Percentiles rank a stretch among this genome's conserved stretches.
These are phyloP conservation scores for Stramonita haemastoma DNA, from an alignment of 2,888 invertebrate genomes.

Conservation along the genomic window DNA sequence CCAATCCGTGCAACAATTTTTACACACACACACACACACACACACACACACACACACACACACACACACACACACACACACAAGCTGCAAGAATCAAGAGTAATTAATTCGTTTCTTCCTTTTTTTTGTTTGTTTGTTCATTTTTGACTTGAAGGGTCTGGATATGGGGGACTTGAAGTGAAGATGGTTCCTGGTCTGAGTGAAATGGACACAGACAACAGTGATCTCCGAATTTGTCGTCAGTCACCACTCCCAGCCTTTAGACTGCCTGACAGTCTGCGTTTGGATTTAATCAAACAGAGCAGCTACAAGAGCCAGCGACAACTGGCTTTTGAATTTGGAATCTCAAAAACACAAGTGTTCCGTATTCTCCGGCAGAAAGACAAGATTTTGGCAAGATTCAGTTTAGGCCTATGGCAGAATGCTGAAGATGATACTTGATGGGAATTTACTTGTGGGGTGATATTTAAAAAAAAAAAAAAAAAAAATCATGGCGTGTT, in stretches of 20 bases:
- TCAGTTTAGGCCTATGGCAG: not conserved
- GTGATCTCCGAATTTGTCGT: not conserved
- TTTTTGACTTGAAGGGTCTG: not conserved
- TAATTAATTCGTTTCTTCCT: not conserved
- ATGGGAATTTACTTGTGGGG: too few species aligned
- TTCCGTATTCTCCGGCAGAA: conserved; percentile 11
- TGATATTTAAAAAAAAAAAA: too few species aligned
- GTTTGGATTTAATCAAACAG: conserved; percentile 13
- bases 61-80: conserved; percentile 12
- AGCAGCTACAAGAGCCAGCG: conserved; percentile 24
- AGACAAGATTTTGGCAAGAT: conserved; percentile 15
- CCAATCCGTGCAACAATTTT: too few species aligned
- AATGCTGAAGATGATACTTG: too few species aligned
- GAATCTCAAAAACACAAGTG: conserved; percentile 23
- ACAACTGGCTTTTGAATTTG: conserved; percentile 16
- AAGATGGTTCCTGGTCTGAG: not conserved
- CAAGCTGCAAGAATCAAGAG: not conserved
- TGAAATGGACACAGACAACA: not conserved
- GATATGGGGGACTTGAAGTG: not conserved
- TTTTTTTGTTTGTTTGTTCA: not conserved
- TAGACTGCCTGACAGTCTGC: conserved; percentile 1
- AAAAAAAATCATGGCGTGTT: too few species aligned
- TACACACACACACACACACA: not conserved
- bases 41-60: not conserved
- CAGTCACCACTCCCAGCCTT: not conserved